A percentile compares a stretch with the other conserved stretches of the same genome.
Conservation (phyloP, 2,888 invertebrate species). For the Ariolimax columbianus region DNA sequence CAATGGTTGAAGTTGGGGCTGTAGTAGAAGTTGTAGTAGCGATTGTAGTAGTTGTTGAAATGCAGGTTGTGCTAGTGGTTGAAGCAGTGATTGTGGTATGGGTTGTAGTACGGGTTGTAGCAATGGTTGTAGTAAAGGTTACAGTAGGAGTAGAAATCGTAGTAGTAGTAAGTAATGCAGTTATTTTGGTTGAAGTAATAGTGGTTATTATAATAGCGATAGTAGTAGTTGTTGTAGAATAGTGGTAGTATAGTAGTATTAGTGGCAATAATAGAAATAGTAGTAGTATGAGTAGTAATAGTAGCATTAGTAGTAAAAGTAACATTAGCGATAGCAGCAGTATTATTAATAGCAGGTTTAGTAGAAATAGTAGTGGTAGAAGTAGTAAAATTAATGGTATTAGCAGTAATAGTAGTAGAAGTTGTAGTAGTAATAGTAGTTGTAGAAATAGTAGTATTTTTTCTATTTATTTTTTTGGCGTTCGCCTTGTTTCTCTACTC, state of each 20-base stretch:
- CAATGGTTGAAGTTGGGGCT: neutral
- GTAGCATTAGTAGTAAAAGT: too few species aligned
- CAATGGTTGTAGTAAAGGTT: constrained; percentile 19
- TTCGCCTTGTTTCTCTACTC: too few species aligned
- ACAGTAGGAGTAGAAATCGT: neutral
- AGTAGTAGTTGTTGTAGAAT: too few species aligned
- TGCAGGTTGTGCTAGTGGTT: neutral
- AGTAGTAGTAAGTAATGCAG: neutral
- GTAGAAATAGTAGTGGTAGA: constrained; percentile 3
- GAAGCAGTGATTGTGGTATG: neutral
- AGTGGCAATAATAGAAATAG: too few species aligned
- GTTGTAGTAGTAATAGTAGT: neutral
- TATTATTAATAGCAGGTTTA: too few species aligned
- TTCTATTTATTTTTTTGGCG: too few species aligned
- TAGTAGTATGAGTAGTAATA: too few species aligned
- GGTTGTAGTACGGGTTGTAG: constrained; percentile 14
- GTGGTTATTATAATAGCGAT: neutral
- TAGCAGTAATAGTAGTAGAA: neutral
- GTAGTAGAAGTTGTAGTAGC: constrained; percentile 13
- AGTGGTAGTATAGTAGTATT: too few species aligned
- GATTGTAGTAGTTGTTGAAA: neutral
- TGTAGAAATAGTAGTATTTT: too few species aligned
- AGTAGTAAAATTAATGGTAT: neutral
- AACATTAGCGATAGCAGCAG: too few species aligned
- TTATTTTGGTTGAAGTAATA: neutral